Evolutionary conservation across 2,888 invertebrate genomes (phyloP).

Genomic region (Pandemis corylana): DNA sequence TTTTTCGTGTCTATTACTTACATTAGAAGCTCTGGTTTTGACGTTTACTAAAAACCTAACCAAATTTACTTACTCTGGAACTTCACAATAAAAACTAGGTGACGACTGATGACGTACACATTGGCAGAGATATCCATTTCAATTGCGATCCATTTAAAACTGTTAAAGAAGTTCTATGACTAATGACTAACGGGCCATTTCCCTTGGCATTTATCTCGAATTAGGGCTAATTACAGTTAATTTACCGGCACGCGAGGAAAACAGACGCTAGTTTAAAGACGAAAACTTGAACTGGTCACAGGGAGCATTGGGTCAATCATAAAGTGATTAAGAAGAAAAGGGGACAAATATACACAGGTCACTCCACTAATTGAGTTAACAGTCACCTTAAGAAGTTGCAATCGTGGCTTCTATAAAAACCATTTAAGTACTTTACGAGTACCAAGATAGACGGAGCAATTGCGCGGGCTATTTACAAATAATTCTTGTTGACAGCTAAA

Average conservation of each 20-base stretch:
- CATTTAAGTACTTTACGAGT: too few relatives aligned
- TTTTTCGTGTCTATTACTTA: too few relatives aligned
- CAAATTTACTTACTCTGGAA: neutral
- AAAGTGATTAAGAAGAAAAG: neutral
- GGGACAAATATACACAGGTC: neutral
- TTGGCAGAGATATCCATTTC: neutral
- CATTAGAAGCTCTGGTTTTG: too few relatives aligned
- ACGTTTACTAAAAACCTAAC: too few relatives aligned
- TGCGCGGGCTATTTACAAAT: too few relatives aligned
- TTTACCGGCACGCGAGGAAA: neutral
- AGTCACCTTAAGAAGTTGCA: neutral
- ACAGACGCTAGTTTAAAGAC: neutral
- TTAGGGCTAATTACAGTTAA: neutral
- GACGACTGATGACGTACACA: neutral
- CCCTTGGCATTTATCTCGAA: slow-evolving; percentile 8
- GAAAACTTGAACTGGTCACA: neutral
- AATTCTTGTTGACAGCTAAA: too few relatives aligned
- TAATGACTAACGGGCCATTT: neutral
- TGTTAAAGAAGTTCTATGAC: slow-evolving; percentile 11
- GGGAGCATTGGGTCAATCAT: slow-evolving; percentile 6
- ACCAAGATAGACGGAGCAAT: too few relatives aligned
- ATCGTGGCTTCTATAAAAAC: too few relatives aligned
- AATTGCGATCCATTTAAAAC: slow-evolving; percentile 4
- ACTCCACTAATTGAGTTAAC: neutral
- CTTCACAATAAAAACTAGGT: neutral